Percentiles rank a stretch among this genome's conserved stretches.
These are phyloP conservation scores for Rhea americana DNA, from an alignment of 2,113 vertebrate genomes.

Conservation along the genomic window DNA sequence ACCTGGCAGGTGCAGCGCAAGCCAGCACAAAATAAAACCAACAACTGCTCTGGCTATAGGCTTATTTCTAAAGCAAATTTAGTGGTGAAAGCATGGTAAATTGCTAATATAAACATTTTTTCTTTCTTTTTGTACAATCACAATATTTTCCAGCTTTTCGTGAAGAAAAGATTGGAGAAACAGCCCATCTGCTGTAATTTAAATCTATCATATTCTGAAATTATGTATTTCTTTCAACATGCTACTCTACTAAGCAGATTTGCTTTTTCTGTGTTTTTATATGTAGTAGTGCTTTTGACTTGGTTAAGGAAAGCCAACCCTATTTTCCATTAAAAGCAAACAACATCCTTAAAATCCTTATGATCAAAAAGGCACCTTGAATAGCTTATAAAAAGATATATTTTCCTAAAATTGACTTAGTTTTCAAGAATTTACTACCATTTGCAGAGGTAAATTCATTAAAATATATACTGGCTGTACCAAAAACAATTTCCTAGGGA, in stretches of 20 bases:
- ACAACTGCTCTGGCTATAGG: background rate
- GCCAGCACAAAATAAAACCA: background rate
- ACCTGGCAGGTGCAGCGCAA: background rate
- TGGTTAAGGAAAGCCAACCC: background rate
- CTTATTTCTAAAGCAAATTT: background rate
- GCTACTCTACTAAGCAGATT: background rate
- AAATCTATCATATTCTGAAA: background rate
- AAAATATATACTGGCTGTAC: background rate
- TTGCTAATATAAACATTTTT: background rate
- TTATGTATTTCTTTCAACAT: background rate
- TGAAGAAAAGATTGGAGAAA: background rate
- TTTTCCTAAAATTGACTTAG: background rate
- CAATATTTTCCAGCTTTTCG: background rate
- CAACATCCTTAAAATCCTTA: background rate
- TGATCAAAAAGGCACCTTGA: background rate
- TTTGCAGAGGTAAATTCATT: background rate
- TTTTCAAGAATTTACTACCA: background rate
- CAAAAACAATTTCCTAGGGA: fast-evolving
- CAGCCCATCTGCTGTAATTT: background rate
- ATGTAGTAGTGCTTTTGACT: background rate
- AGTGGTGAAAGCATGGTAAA: background rate
- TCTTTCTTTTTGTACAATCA: background rate
- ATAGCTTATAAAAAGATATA: fast-evolving
- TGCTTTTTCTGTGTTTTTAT: background rate
- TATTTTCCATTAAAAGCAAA: background rate